Base-by-base conservation (phyloP, 2,888 invertebrate species). In the Ashinkailepas kermadecensis region DNA sequence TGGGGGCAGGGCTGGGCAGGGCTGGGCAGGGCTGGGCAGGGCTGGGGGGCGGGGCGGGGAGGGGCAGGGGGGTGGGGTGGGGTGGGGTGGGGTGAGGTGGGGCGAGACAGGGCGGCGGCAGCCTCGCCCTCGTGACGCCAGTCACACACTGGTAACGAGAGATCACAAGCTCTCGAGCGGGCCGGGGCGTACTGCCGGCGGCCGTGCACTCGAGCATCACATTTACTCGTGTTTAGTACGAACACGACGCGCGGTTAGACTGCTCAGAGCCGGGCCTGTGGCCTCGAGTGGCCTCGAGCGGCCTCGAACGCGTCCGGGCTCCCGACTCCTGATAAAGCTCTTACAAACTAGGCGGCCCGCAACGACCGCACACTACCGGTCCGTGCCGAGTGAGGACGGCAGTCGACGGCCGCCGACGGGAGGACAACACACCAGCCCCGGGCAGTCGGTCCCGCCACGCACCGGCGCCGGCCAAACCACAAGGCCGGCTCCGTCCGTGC, bases 281-380 rank as follows among this genome's bases (percentile, higher is more conserved):
- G 39, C 39, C 39, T 4, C 39, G 39, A 39, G 39, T 4, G 39
- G 39, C 39, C 39, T n/a, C 39, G 39, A 4, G 39, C 39, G 39
- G n/a, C n/a, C n/a, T n/a, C n/a, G n/a, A n/a, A n/a, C 39, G 39
- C 39, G 39, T 39, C 39, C 39, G 2, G 39, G 39, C 1, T 39
- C 39, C 39, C 25, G 12, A 13, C 67, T 4, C 67, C 25, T 12
- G 25, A 6, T 67, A 67, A 67, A 67, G 67, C 67, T 67, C 67
- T 67, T 67, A 67, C n/a, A 67, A 39, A 25, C 67, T 67, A 67
- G 67, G 67, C 67, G 67, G 25, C 67, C 13, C 67, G 62, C 62
- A 18, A 39, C 62, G 62, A 15, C 25, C 12, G 67, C 25, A 1
- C 25, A 11, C 67, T 23, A 12, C 6, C 25, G 67, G 25, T 0